Evolutionary conservation across 2,113 vertebrate species (phyloP).

Genomic region (Thunnus maccoyii): DNA sequence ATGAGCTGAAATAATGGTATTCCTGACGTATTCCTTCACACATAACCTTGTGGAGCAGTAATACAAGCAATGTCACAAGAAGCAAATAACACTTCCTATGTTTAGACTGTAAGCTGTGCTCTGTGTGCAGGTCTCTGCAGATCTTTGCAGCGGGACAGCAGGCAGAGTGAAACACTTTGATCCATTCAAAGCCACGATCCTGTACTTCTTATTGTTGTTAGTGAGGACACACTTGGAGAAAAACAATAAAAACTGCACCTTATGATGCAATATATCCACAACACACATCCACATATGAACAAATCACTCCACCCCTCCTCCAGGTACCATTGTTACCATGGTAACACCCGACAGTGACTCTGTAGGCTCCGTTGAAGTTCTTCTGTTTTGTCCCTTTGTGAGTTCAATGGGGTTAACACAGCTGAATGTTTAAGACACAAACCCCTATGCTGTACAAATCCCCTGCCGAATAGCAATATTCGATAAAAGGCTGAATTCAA

Average conservation of each 20-base stretch:
- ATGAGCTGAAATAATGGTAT: not conserved
- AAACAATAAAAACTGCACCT: not conserved
- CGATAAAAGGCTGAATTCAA: constrained; percentile 50
- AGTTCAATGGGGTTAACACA: constrained; percentile 41
- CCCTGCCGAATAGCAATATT: constrained; percentile 12
- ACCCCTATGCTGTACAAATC: not conserved
- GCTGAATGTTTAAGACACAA: constrained; percentile 27
- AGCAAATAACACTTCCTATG: not conserved
- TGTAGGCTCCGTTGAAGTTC: not conserved
- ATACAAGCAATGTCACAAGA: not conserved
- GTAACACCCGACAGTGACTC: constrained; percentile 1
- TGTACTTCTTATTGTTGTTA: constrained; percentile 9
- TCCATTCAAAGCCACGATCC: not conserved
- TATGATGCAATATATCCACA: constrained; percentile 1
- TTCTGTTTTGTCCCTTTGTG: not conserved
- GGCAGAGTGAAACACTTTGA: not conserved
- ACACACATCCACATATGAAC: not conserved
- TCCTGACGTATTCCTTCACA: not conserved
- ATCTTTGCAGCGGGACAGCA: not conserved
- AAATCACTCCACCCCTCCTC: not conserved
- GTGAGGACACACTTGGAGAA: not conserved
- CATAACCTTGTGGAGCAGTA: not conserved
- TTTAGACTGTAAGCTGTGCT: not conserved
- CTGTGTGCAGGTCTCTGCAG: not conserved
- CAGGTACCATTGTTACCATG: constrained; percentile 31